Conservation (phyloP, 2,113 vertebrate species). For the Microtus montanus region DNA sequence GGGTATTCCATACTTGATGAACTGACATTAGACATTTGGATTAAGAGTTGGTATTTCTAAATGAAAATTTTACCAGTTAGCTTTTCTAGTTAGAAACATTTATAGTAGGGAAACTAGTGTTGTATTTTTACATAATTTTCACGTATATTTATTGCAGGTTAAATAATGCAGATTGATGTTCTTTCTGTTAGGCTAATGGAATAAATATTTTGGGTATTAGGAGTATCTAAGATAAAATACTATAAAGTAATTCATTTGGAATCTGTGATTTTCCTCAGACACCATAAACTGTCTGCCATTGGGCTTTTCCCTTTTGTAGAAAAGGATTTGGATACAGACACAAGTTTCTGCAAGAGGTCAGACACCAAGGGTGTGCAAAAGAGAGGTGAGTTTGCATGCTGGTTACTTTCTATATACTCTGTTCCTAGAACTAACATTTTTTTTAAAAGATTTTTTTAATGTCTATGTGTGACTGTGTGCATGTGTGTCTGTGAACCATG, state of each 20-base stretch:
- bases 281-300: neutral
- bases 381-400: neutral
- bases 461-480: neutral
- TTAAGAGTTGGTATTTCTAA: conserved; percentile 25
- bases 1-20: neutral
- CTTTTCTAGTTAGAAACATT: neutral
- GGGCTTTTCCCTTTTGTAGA: neutral
- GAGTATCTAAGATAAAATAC: neutral
- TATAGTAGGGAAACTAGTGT: conserved; percentile 7
- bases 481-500: neutral
- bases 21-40: neutral
- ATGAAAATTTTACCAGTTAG: neutral
- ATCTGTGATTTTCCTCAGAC: neutral
- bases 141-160: neutral
- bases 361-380: neutral
- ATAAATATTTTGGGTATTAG: neutral
- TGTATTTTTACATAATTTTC: neutral
- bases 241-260: neutral
- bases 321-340: neutral
- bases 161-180: neutral
- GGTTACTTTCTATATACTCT: neutral
- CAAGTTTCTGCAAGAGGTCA: neutral
- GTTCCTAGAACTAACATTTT: neutral
- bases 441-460: neutral
- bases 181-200: neutral